Base-by-base conservation (phyloP, 2,797 vertebrate genomes). In the Sternotherus odoratus region DNA sequence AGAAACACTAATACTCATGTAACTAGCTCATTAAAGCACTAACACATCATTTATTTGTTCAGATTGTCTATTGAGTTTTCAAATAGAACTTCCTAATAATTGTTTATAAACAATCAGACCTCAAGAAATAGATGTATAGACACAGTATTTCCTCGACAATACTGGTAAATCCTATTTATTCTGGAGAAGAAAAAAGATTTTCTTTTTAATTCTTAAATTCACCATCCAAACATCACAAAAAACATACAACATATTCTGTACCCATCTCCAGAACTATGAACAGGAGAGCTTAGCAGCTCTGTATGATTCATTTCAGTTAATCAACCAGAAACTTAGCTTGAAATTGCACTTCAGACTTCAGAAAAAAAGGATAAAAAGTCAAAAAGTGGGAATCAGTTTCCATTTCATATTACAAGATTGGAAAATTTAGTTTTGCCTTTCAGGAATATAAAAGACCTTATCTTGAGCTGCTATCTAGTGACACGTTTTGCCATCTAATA, bases 261-360 rank as follows among this genome's bases (percentile, higher is more conserved):
- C 23, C 36, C 21, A 69, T 69, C 66, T 69, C 11, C 36, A 39
- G 51, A 54, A 53, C 51, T 24, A 53, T 39, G 12, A 23, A 53
- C 49, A 60, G 57, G 57, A 79, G 23, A 15, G 36, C 36, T 79
- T 53, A 39, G 23, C 74, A 69, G 11, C 57, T 82, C 57, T 49
- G 26, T 69, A 16, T 39, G 48, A 57, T 26, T 57, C 39, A 2
- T 19, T 13, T 88, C 79, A 19, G 1, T 77, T 30, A 53, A 66
- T 19, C 57, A 69, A 66, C 13, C 12, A 39, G n/a, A 80, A 83
- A 43, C 1, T 19, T 56, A 2, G 46, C 89, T 90, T 85, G 83
- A 28, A 12, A 2, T 72, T 0, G 0, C 26, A 11, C 24, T 5
- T 92, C 1, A 63, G 1, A 1, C 11, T 78, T 60, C 63, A 90